Evolutionary conservation across 2,113 vertebrate species (phyloP), one percentile per base, ranked within the genome.

Genomic region (Pterocles orientalis): DNA sequence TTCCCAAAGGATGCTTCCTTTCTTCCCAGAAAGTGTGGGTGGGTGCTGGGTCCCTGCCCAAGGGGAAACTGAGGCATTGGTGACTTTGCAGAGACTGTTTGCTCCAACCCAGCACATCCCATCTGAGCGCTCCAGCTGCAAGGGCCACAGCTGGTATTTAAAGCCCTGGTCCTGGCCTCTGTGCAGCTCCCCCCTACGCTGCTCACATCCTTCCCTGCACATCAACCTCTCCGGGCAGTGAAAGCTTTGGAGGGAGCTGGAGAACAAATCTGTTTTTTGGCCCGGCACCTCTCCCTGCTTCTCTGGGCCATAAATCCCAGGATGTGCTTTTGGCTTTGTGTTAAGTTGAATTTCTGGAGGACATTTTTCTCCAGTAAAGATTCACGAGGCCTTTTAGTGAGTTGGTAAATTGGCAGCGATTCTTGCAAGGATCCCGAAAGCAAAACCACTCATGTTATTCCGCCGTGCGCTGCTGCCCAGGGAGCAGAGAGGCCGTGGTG

Each of bases 391-490:
- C 33, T 79, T 64, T 82, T 56, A 58, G 64, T 0, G 4, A 36
- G 56, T 56, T 75, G 39, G 68, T 90, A 36, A n/a, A 65, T 61
- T 82, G 66, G 45, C 71, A 33, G 58, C 1, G 2, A 24, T 36
- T 73, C 48, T 84, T 73, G 53, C 0, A 3, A 78, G 56, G 80
- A 70, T 64, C 83, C 82, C 24, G 15, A 69, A 82, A 88, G 57
- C 53, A 71, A 90, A 90, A 43, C 24, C 3, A 1, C 64, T 66
- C 2, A 3, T 1, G 2, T 54, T 36, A 7, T 31, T 65, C 41
- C 0, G 0, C 33, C 6, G 3, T 24, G 61, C 3, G 6, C 33
- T 1, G 1, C 58, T 66, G 70, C 31, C 39, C 7, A 12, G 26
- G 50, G 57, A 82, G 50, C 88, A 69, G 71, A 51, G 53, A 47